Percentiles rank a stretch among this genome's conserved stretches.
phyloP scores from a whole-genome alignment of 2,113 vertebrate species.

The Cyprinodon brontotheroides region DNA sequence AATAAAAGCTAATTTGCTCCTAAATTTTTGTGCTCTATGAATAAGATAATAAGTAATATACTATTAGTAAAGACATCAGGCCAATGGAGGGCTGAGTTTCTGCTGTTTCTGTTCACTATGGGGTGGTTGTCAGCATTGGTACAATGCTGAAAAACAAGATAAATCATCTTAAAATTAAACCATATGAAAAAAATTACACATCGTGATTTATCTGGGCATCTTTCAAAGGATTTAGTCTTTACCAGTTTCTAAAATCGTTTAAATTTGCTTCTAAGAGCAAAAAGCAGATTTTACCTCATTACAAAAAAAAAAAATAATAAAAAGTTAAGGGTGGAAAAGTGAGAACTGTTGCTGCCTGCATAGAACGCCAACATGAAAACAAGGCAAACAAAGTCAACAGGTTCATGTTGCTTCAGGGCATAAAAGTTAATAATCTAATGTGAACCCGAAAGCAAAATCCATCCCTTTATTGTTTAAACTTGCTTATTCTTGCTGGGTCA shows the following conservation, averaged over 20 bases:
- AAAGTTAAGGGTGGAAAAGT: too few relatives aligned
- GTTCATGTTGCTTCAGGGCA: neutral
- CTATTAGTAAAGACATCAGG: neutral
- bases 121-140: neutral
- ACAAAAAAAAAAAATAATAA: too few relatives aligned
- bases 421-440: neutral
- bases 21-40: neutral
- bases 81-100: neutral
- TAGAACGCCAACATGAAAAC: too few relatives aligned
- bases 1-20: neutral
- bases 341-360: too few relatives aligned
- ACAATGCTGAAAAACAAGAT: neutral
- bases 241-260: too few relatives aligned
- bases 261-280: too few relatives aligned
- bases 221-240: too few relatives aligned
- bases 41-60: too few relatives aligned
- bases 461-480: neutral
- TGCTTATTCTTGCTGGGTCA: too few relatives aligned
- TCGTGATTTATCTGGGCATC: too few relatives aligned
- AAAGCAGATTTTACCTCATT: too few relatives aligned
- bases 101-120: neutral
- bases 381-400: too few relatives aligned
- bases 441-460: neutral
- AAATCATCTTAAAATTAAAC: neutral
- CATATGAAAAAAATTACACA: neutral